Conservation (phyloP, 2,113 vertebrate species). For the Microcebus ravelobensis region DNA sequence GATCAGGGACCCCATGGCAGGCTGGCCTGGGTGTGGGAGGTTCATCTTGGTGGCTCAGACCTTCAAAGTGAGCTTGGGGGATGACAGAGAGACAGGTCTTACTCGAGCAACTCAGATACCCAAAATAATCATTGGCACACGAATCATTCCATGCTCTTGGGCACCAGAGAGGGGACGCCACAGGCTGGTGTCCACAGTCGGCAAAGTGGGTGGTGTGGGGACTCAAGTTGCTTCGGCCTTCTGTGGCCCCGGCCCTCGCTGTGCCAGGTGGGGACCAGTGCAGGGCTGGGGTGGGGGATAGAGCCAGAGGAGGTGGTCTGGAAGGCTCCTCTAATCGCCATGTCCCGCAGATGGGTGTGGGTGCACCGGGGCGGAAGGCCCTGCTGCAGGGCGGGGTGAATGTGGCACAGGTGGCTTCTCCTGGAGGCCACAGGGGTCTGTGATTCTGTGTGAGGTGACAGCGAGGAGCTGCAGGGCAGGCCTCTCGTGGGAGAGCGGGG, state of each 20-base stretch:
- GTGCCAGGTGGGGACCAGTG: background rate
- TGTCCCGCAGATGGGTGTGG: background rate
- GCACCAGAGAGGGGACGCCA: background rate
- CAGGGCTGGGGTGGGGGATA: too few species aligned
- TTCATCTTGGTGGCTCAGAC: background rate
- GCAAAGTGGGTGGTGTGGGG: fast-evolving
- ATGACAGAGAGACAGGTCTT: background rate
- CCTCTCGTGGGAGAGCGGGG: background rate
- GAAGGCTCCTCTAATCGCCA: background rate
- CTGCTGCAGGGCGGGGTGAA: background rate
- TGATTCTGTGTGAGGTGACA: background rate
- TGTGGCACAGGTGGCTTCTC: fast-evolving
- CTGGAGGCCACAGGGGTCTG: background rate
- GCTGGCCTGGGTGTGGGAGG: background rate
- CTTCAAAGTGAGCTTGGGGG: background rate
- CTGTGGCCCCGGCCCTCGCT: too few species aligned
- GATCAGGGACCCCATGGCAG: fast-evolving
- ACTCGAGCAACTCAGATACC: background rate
- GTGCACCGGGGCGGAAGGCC: background rate
- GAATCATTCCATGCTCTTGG: background rate
- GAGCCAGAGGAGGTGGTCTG: background rate
- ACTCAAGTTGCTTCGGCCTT: background rate
- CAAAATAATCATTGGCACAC: fast-evolving
- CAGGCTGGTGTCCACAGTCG: background rate
- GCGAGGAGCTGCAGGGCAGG: background rate